Conservation (phyloP, 1,140 invertebrate species). For the Lerema accius region DNA sequence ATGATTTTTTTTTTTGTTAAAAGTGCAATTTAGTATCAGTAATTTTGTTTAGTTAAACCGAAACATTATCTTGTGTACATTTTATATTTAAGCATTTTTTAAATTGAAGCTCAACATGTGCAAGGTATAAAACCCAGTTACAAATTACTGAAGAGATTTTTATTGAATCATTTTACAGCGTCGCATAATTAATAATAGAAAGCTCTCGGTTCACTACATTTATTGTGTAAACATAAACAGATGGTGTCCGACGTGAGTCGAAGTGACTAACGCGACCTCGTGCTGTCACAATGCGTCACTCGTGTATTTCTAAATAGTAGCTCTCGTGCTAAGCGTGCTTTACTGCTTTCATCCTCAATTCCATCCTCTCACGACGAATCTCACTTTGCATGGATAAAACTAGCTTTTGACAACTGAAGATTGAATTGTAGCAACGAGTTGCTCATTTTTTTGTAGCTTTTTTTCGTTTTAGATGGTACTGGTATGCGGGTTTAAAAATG, state of each 20-base stretch:
- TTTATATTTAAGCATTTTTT: too few relatives aligned
- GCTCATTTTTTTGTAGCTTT: too few relatives aligned
- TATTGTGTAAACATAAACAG: slow-evolving; percentile 6
- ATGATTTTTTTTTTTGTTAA: too few relatives aligned
- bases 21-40: too few relatives aligned
- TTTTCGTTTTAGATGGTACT: too few relatives aligned
- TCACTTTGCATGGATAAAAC: background rate
- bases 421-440: background rate
- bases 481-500: too few relatives aligned
- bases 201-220: background rate
- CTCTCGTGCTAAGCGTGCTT: background rate
- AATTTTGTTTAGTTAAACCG: too few relatives aligned
- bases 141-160: too few relatives aligned
- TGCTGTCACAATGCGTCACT: slow-evolving; percentile 3
- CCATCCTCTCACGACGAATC: background rate
- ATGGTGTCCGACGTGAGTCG: slow-evolving; percentile 1
- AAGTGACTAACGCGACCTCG: slow-evolving; percentile 5
- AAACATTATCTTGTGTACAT: too few relatives aligned
- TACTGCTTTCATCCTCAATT: background rate
- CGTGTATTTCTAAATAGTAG: background rate
- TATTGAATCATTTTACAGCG: background rate
- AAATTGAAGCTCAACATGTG: too few relatives aligned
- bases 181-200: background rate
- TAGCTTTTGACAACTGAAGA: too few relatives aligned
- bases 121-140: too few relatives aligned